phyloP scores from a whole-genome alignment of 2,113 vertebrate species.

The Genyomyrus donnyi region DNA sequence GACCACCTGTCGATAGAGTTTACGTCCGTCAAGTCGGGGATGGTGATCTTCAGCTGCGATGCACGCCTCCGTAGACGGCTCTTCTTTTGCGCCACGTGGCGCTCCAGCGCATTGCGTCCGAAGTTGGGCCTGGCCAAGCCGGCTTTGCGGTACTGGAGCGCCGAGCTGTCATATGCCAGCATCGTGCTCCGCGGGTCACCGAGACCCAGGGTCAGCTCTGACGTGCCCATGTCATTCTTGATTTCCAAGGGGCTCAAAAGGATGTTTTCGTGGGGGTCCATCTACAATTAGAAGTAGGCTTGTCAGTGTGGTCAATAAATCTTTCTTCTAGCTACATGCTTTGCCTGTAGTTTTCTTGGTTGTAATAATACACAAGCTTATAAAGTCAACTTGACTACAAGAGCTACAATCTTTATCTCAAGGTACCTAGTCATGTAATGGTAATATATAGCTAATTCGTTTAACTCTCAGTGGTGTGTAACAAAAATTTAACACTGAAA shows the following conservation, averaged over 20 bases:
- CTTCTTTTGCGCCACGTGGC: conserved; percentile 90
- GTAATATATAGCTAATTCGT: not conserved
- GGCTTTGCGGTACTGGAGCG: conserved; percentile 89
- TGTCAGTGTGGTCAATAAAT: not conserved
- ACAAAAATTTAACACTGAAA: not conserved
- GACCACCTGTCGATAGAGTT: conserved; percentile 99
- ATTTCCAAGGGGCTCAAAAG: conserved; percentile 94
- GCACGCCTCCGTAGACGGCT: conserved; percentile 85
- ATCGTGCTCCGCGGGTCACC: conserved; percentile 85
- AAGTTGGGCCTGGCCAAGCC: conserved; percentile 87
- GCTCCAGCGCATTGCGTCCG: conserved; percentile 82
- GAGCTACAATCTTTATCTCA: not conserved
- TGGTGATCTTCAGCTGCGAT: conserved; percentile 92
- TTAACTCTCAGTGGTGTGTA: not conserved
- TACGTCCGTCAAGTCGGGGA: conserved; percentile 97
- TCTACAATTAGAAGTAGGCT: conserved; percentile 58
- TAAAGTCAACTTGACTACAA: not conserved
- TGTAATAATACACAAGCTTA: not conserved
- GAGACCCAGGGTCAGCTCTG: conserved; percentile 85
- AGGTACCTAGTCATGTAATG: not conserved
- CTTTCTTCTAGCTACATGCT: not conserved
- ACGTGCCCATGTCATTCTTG: conserved; percentile 94
- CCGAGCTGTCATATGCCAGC: conserved; percentile 87
- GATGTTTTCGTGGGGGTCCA: conserved; percentile 96
- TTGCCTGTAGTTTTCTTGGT: not conserved